Conservation (phyloP, 2,888 invertebrate genomes). For the Volucella inanis region DNA sequence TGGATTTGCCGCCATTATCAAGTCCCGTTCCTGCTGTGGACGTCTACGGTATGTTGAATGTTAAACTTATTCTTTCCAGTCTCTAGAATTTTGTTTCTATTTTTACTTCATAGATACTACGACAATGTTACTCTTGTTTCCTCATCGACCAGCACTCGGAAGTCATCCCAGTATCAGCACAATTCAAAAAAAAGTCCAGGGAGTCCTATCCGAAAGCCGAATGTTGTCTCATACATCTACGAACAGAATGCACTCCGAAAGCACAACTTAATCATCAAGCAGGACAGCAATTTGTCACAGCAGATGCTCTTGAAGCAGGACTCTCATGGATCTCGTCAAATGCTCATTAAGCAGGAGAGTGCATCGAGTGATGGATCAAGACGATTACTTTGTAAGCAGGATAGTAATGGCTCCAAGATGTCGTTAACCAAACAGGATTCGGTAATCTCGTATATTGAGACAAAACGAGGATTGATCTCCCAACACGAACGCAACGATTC, state of each 20-base stretch:
- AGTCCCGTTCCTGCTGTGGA: slow-evolving; percentile 93
- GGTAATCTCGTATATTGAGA: slow-evolving; percentile 83
- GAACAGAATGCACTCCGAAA: slow-evolving; percentile 82
- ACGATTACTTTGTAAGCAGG: slow-evolving; percentile 82
- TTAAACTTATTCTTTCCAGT: neutral
- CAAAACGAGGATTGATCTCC: slow-evolving; percentile 79
- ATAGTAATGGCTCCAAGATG: slow-evolving; percentile 82
- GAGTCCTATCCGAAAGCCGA: slow-evolving; percentile 84
- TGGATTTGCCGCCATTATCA: slow-evolving; percentile 94
- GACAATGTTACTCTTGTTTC: slow-evolving; percentile 94
- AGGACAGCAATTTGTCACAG: slow-evolving; percentile 83
- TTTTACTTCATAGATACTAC: slow-evolving; percentile 86
- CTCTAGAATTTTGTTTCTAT: neutral
- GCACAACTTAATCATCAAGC: slow-evolving; percentile 82
- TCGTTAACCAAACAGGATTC: slow-evolving; percentile 83
- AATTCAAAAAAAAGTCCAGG: slow-evolving; percentile 84
- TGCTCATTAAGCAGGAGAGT: slow-evolving; percentile 83
- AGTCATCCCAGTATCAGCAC: slow-evolving; percentile 93
- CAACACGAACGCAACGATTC: slow-evolving; percentile 78
- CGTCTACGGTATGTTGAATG: slow-evolving; percentile 85
- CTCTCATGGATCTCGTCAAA: slow-evolving; percentile 82
- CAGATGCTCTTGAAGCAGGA: slow-evolving; percentile 83
- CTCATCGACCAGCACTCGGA: slow-evolving; percentile 92
- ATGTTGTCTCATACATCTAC: slow-evolving; percentile 85
- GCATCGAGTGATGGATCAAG: slow-evolving; percentile 82